Conservation (phyloP, 2,113 vertebrate genomes). For the Setophaga kirtlandii region DNA sequence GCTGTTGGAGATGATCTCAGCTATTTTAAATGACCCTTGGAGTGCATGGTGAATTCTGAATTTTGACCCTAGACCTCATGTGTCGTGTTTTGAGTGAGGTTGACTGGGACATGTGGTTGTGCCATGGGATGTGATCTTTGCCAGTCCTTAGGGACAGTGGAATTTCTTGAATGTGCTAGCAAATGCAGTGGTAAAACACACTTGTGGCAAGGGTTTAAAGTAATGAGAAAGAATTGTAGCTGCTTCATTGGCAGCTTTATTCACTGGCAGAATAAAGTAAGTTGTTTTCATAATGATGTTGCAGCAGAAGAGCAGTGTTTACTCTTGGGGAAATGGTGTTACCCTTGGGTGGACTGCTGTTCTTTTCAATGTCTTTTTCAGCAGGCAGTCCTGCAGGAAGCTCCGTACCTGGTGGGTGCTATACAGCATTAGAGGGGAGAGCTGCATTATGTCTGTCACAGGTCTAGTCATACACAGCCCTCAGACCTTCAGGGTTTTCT, state of each 20-base stretch:
- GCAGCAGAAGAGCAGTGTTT: neutral
- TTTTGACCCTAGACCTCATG: neutral
- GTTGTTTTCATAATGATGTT: neutral
- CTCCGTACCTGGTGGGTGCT: fast-evolving
- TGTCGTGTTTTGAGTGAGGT: neutral
- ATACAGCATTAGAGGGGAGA: neutral
- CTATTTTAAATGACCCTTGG: neutral
- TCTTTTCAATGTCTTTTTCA: neutral
- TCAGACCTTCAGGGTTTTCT: neutral
- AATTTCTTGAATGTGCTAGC: neutral
- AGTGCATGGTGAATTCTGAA: neutral
- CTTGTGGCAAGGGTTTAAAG: neutral
- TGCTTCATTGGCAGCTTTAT: neutral
- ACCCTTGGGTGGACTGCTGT: neutral
- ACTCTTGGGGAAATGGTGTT: fast-evolving
- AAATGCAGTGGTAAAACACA: fast-evolving
- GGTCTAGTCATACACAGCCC: neutral
- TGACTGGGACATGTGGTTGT: neutral
- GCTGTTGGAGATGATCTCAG: neutral
- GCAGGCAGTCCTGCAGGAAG: neutral
- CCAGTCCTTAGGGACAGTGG: neutral
- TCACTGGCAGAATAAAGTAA: neutral
- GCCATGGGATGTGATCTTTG: neutral
- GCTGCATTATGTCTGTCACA: neutral
- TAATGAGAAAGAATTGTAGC: neutral